A percentile compares a stretch with the other conserved stretches of the same genome.
These are phyloP conservation scores for Chamaetylas fuelleborni DNA, from an alignment of 2,113 vertebrate genomes.

Conservation along the genomic window DNA sequence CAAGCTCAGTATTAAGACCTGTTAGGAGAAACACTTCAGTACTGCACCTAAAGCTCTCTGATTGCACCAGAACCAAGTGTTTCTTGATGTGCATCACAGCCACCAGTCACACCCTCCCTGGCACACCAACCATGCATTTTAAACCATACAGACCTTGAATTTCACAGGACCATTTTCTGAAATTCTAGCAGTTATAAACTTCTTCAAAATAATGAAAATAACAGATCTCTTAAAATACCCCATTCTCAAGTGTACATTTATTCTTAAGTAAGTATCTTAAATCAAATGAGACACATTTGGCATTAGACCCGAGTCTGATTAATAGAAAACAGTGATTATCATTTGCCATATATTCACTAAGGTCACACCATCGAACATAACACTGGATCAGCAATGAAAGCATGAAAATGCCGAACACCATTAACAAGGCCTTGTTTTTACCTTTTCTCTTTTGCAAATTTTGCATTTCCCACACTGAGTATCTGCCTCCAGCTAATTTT, in stretches of 20 bases:
- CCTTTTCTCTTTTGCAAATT: not conserved
- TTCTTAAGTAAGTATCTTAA: not conserved
- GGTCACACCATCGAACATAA: not conserved
- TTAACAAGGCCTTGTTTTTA: not conserved
- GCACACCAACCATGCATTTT: not conserved
- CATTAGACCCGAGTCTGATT: not conserved
- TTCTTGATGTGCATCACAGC: not conserved
- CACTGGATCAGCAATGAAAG: not conserved
- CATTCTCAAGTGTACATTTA: not conserved
- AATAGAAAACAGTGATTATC: not conserved
- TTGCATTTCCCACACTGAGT: not conserved
- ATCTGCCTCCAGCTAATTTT: not conserved
- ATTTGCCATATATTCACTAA: not conserved
- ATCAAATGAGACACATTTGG: not conserved
- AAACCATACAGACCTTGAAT: not conserved
- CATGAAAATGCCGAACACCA: not conserved
- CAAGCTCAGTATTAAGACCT: not conserved
- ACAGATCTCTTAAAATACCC: not conserved
- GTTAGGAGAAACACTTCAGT: not conserved
- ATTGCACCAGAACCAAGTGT: fast-evolving
- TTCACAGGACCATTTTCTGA: not conserved
- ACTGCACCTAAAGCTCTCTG: not conserved
- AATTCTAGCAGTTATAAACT: not conserved
- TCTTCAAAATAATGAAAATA: not conserved
- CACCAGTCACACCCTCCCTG: no score